Evolutionary conservation across 2,888 invertebrate species (phyloP).

Genomic region (Anagyrus pseudococci): DNA sequence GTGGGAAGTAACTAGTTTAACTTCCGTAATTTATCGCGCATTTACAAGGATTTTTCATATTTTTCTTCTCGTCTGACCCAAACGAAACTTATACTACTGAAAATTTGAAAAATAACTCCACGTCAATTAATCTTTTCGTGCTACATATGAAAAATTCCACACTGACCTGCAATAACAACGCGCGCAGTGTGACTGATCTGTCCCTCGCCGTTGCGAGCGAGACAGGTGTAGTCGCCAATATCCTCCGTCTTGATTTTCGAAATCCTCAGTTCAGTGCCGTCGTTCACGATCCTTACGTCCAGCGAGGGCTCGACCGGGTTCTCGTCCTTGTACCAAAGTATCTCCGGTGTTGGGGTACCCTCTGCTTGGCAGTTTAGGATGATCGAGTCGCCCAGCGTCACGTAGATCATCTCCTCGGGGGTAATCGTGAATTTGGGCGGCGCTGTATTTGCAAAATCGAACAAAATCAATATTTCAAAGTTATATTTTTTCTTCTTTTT

Average conservation of each 20-base stretch:
- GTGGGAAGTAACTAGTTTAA: no score
- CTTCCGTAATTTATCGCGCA: no score
- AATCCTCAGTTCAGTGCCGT: conserved; percentile 92
- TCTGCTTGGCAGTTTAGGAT: conserved; percentile 96
- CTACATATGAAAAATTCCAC: conserved; percentile 6
- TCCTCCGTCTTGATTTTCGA: conserved; percentile 92
- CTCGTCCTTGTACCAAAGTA: conserved; percentile 95
- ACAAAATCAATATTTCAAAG: background rate
- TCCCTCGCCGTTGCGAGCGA: conserved; percentile 94
- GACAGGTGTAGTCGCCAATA: conserved; percentile 96
- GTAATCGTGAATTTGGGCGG: conserved; percentile 95
- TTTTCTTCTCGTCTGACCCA: no score
- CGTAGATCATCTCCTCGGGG: conserved; percentile 95
- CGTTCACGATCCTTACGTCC: conserved; percentile 90
- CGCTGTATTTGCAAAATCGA: conserved; percentile 67
- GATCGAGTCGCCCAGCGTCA: conserved; percentile 94
- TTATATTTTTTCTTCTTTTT: background rate
- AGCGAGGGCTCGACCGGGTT: conserved; percentile 88
- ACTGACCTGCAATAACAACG: conserved; percentile 87
- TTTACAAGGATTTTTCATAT: no score
- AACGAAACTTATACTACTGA: background rate
- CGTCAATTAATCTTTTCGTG: conserved; percentile 15
- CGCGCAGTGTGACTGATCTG: conserved; percentile 95
- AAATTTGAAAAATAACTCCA: background rate
- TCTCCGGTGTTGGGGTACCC: conserved; percentile 94